Evolutionary conservation across 2,888 invertebrate species (phyloP), one percentile per base, ranked within the genome.

Genomic region (Epinotia ramella): DNA sequence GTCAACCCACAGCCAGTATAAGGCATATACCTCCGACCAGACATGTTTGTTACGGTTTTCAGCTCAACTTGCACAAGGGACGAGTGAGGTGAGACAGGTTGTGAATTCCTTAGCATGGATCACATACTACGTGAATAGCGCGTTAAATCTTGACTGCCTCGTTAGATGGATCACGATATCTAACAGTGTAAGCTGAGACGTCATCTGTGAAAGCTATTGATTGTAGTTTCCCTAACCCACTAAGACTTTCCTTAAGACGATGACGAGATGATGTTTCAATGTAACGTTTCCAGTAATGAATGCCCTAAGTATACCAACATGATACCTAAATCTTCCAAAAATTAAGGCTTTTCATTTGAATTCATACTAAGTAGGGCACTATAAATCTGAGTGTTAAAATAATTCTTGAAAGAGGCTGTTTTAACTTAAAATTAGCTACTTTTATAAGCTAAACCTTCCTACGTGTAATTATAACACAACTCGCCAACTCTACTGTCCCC

Each of bases 61-160:
- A 65, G 49, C n/a, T 24, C 65, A 65, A 11, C 16, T 28, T 49
- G 28, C 16, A 9, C 7, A 11, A 49, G 16, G 6, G 3, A 20
- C 57, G 12, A 20, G 12, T 16, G n/a, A 28, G 9, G 11, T 28
- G n/a, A 28, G 13, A 53, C 49, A 5, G n/a, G 16, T 53, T n/a
- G n/a, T 53, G 53, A 53, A 53, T 53, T n/a, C 53, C 53, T 6
- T n/a, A 53, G n/a, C n/a, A 11, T 33, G 44, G 62, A 28, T 6
- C 73, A 53, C 73, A 62, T 62, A 56, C 60, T 49, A 13, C 44
- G 63, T 68, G 68, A 74, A 74, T 64, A 74, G 62, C 68, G 44
- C 28, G 63, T 56, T 68, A 62, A 56, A 62, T 53, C 49, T 33
- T 24, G 67, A 12, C 24, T n/a, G 64, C 13, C 33, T 67, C 28